Percentiles rank a stretch among this genome's conserved stretches.
Evolutionary conservation across 1,140 invertebrate species (phyloP).

Genomic region (Liolophura sinensis): DNA sequence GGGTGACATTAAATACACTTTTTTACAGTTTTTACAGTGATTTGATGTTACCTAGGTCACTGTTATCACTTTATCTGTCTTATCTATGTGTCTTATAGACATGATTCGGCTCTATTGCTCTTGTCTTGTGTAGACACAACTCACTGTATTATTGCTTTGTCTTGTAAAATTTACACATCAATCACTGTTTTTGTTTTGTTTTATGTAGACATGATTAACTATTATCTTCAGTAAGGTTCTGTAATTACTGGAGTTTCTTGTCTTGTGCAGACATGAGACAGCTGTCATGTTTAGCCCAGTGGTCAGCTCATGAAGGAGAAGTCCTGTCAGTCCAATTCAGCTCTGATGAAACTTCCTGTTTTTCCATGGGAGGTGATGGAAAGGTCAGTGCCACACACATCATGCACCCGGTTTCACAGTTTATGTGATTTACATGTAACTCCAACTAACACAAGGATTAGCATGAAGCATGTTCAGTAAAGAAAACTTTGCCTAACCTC

Average conservation of each 20-base stretch:
- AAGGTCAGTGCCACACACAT: constrained; percentile 46
- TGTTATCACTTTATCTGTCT: too few relatives aligned
- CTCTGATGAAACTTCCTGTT: constrained; percentile 66
- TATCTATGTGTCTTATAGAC: too few relatives aligned
- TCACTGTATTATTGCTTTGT: too few relatives aligned
- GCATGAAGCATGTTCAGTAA: too few relatives aligned
- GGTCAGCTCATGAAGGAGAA: constrained; percentile 63
- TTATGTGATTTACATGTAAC: too few relatives aligned
- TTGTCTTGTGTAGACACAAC: too few relatives aligned
- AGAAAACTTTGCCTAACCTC: too few relatives aligned
- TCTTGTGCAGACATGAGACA: constrained; percentile 60
- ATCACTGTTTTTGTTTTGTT: background rate
- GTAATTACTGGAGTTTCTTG: background rate
- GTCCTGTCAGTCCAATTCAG: constrained; percentile 64
- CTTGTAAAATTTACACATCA: too few relatives aligned
- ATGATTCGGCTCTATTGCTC: too few relatives aligned
- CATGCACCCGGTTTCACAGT: constrained; percentile 5
- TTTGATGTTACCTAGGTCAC: background rate
- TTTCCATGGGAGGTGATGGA: constrained; percentile 65
- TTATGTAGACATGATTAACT: background rate
- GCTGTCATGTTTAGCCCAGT: constrained; percentile 66
- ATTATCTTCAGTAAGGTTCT: background rate
- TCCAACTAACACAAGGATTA: too few relatives aligned
- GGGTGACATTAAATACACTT: background rate
- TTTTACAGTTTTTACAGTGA: background rate